Percentiles rank a stretch among this genome's conserved stretches.
Evolutionary conservation across 2,888 invertebrate species (phyloP).

Genomic region (Stegophylla sp.): DNA sequence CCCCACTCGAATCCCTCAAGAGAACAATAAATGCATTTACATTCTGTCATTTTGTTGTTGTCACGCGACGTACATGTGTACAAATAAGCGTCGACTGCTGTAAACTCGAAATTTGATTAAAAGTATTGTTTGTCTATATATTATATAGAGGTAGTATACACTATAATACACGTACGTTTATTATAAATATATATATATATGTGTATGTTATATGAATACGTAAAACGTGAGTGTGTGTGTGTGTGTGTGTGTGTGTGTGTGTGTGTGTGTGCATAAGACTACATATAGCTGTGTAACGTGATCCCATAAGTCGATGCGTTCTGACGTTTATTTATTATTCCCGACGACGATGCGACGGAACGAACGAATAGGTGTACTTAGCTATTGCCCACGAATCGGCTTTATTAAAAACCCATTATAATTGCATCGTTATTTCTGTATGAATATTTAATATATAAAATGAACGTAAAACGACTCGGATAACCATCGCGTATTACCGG

Average conservation of each 20-base stretch:
- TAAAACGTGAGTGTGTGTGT: not conserved
- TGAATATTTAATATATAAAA: too few species aligned
- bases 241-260: not conserved
- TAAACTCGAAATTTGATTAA: slow-evolving; percentile 21
- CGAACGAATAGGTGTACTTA: too few species aligned
- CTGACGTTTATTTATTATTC: too few species aligned
- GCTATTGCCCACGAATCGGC: too few species aligned
- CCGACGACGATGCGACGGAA: too few species aligned
- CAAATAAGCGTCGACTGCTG: not conserved
- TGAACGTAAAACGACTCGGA: too few species aligned
- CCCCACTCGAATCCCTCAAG: not conserved
- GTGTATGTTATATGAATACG: too few species aligned
- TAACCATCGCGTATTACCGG: too few species aligned
- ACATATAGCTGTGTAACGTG: too few species aligned
- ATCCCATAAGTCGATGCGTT: too few species aligned
- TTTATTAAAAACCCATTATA: too few species aligned
- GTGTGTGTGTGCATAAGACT: not conserved
- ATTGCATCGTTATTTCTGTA: too few species aligned
- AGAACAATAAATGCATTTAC: slow-evolving; percentile 31
- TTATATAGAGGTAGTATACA: not conserved
- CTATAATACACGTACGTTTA: not conserved
- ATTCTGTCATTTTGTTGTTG: slow-evolving; percentile 1
- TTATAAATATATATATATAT: not conserved
- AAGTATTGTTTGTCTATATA: slow-evolving; percentile 2
- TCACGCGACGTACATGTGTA: not conserved